Conservation (phyloP, 2,797 vertebrate species). For the Pipistrellus kuhlii region DNA sequence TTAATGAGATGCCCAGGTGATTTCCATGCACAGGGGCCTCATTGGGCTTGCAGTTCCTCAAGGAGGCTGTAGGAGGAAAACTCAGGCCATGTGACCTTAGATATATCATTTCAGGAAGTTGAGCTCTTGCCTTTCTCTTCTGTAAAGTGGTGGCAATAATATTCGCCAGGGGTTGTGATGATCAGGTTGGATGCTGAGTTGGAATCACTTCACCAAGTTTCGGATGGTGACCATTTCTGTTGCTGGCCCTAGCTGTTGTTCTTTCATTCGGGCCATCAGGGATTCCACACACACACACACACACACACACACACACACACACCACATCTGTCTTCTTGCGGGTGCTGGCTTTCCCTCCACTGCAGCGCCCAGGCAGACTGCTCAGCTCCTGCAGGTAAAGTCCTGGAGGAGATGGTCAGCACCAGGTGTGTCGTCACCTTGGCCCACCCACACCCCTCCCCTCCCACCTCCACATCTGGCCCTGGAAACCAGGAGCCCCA, state of each 20-base stretch:
- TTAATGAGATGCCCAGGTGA: neutral
- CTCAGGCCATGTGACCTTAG: neutral
- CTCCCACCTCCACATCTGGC: neutral
- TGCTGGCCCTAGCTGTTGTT: neutral
- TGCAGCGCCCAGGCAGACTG: rapidly evolving
- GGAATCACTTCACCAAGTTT: neutral
- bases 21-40: neutral
- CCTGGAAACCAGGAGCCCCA: neutral
- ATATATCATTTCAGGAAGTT: neutral
- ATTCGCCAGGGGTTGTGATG: neutral
- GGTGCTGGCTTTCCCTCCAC: neutral
- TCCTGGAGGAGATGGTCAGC: neutral
- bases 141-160: neutral
- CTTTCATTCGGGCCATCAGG: neutral
- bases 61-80: neutral
- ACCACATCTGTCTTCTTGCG: neutral
- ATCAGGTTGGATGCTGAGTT: neutral
- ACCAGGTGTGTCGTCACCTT: neutral
- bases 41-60: neutral
- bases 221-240: neutral
- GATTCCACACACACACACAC: no score
- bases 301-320: no score
- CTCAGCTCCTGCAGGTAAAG: neutral
- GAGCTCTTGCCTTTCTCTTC: neutral
- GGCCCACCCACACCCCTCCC: neutral